Evolutionary conservation across 2,797 vertebrate species (phyloP).

Genomic region (Sebastes variabilis): DNA sequence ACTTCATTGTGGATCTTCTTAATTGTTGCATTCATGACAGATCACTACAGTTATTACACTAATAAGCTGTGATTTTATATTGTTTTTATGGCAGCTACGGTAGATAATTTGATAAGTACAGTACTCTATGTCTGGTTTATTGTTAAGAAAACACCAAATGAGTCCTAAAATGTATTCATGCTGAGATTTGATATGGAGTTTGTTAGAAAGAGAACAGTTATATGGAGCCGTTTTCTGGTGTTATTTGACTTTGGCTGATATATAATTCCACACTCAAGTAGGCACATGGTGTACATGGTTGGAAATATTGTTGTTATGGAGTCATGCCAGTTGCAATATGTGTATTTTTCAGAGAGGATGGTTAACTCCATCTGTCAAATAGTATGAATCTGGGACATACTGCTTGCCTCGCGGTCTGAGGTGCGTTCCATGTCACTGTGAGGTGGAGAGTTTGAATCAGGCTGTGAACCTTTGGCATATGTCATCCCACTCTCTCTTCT

Average conservation of each 20-base stretch:
- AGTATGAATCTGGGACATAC: constrained; percentile 42
- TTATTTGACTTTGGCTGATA: constrained; percentile 30
- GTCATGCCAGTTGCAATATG: constrained; percentile 41
- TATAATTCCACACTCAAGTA: constrained; percentile 18
- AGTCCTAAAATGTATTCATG: neutral
- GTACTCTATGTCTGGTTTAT: constrained; percentile 12
- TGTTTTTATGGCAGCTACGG: neutral
- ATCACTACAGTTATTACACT: neutral
- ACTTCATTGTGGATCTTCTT: constrained; percentile 2
- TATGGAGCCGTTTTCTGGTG: neutral
- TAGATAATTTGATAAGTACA: neutral
- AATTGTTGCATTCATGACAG: constrained; percentile 10
- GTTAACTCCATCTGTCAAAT: constrained; percentile 64
- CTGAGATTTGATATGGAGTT: neutral
- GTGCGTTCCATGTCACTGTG: constrained; percentile 22
- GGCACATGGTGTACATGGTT: constrained; percentile 19
- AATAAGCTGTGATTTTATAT: neutral
- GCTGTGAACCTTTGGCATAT: constrained; percentile 30
- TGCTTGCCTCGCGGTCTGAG: constrained; percentile 24
- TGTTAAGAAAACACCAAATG: neutral
- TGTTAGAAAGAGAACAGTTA: neutral
- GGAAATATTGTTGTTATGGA: constrained; percentile 34
- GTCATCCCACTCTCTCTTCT: neutral
- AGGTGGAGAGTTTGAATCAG: constrained; percentile 39
- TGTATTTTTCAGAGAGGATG: constrained; percentile 39